Conservation (phyloP, 1,140 invertebrate genomes). For the Dendrolimus kikuchii region DNA sequence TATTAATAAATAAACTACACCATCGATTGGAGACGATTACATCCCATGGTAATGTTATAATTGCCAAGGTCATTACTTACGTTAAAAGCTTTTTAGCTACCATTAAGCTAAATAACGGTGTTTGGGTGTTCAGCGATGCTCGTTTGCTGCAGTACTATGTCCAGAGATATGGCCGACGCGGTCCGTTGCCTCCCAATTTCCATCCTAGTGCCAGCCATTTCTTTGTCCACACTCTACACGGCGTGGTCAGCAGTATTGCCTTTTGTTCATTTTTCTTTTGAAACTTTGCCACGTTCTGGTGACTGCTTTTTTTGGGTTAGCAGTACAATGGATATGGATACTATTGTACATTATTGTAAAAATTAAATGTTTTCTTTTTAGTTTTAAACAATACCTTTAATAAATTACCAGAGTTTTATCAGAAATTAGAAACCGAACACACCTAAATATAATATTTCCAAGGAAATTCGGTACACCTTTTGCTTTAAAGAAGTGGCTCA, state of each 20-base stretch:
- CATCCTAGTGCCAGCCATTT: conserved; percentile 40
- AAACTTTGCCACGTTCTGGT: too few species aligned
- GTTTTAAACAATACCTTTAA: too few species aligned
- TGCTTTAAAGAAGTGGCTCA: too few species aligned
- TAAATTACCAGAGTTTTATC: too few species aligned
- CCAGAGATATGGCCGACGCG: conserved; percentile 30
- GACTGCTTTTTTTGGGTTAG: too few species aligned
- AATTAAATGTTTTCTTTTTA: too few species aligned
- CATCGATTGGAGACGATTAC: conserved; percentile 18
- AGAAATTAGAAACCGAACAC: too few species aligned
- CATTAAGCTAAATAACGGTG: conserved; percentile 54
- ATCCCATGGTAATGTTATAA: conserved; percentile 38
- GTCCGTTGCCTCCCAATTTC: conserved; percentile 43
- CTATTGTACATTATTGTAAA: too few species aligned
- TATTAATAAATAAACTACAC: background rate
- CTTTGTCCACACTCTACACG: conserved; percentile 22
- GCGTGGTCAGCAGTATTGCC: background rate
- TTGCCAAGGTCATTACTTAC: conserved; percentile 43
- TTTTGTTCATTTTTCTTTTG: background rate
- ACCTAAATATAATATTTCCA: too few species aligned
- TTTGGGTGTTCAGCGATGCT: conserved; percentile 37
- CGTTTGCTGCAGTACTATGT: conserved; percentile 31
- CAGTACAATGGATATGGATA: too few species aligned
- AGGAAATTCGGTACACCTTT: too few species aligned
- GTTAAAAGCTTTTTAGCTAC: conserved; percentile 39